Conservation (phyloP, 1,140 invertebrate genomes). For the Aphelenchoides besseyi region DNA sequence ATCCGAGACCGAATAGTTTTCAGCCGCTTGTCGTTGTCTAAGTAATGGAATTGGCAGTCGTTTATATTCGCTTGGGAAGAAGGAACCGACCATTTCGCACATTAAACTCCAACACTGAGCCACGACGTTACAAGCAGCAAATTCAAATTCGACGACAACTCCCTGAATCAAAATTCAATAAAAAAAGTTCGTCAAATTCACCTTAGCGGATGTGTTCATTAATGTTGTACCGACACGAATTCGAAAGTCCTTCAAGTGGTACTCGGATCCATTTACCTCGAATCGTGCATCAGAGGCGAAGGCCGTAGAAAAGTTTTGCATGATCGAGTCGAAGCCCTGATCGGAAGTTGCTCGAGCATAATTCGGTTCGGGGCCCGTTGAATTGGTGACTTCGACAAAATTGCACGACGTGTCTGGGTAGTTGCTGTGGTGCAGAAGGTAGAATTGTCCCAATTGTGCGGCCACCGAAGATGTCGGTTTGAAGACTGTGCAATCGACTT, state of each 20-base stretch:
- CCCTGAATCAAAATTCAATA: constrained; percentile 27
- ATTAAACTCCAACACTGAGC: constrained; percentile 28
- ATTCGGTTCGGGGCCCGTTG: constrained; percentile 20
- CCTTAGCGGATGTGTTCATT: constrained; percentile 27
- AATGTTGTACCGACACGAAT: constrained; percentile 44
- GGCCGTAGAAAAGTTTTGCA: constrained; percentile 39
- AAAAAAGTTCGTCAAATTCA: constrained; percentile 32
- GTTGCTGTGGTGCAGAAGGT: constrained; percentile 41
- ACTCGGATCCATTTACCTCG: constrained; percentile 42
- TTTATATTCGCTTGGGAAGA: constrained; percentile 38
- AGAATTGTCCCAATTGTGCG: constrained; percentile 37
- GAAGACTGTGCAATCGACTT: constrained; percentile 33
- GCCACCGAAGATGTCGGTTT: neutral
- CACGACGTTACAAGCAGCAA: constrained; percentile 39
- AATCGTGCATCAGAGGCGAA: constrained; percentile 35
- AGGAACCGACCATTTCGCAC: constrained; percentile 32
- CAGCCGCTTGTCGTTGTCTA: constrained; percentile 22
- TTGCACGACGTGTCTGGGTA: constrained; percentile 40
- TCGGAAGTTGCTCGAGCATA: constrained; percentile 39
- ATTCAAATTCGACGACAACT: constrained; percentile 43
- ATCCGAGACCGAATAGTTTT: constrained; percentile 41
- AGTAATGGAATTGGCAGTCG: constrained; percentile 5
- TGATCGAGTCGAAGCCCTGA: constrained; percentile 41
- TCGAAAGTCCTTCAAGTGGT: constrained; percentile 41
- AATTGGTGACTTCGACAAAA: constrained; percentile 15